Evolutionary conservation across 1,140 invertebrate species (phyloP).

Genomic region (Drosophila pandora): DNA sequence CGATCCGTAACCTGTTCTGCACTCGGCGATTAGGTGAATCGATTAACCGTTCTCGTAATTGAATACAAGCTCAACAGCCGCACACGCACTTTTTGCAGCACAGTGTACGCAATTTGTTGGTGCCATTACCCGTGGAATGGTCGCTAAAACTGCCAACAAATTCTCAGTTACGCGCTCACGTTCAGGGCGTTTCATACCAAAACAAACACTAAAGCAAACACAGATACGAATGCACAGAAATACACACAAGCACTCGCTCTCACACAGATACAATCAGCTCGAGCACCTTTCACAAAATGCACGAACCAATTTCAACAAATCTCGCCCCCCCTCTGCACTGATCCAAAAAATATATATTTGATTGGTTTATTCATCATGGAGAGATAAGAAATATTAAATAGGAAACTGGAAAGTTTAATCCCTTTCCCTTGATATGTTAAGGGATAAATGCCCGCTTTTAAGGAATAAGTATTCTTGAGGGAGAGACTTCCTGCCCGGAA

Average conservation of each 20-base stretch:
- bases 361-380: no score
- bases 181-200: slow-evolving; percentile 20
- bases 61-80: slow-evolving; percentile 31
- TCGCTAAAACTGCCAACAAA: slow-evolving; percentile 49
- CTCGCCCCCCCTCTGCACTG: slow-evolving; percentile 12
- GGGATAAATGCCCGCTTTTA: no score
- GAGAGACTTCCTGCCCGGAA: background rate
- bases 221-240: slow-evolving; percentile 1
- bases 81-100: slow-evolving; percentile 25
- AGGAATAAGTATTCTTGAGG: no score
- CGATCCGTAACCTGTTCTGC: slow-evolving; percentile 1
- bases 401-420: no score
- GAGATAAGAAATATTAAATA: no score
- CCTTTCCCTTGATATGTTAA: no score
- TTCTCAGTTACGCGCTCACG: slow-evolving; percentile 61
- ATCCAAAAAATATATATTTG: background rate
- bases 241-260: slow-evolving; percentile 1
- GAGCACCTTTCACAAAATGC: slow-evolving; percentile 44
- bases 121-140: slow-evolving; percentile 44
- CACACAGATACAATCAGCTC: slow-evolving; percentile 34
- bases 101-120: slow-evolving; percentile 42
- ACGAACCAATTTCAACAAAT: slow-evolving; percentile 44
- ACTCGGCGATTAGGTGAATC: slow-evolving; percentile 37
- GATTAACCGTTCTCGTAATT: slow-evolving; percentile 48
- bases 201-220: slow-evolving; percentile 22